Evolutionary conservation across 2,113 vertebrate species (phyloP).

Genomic region (Istiophorus platypterus): DNA sequence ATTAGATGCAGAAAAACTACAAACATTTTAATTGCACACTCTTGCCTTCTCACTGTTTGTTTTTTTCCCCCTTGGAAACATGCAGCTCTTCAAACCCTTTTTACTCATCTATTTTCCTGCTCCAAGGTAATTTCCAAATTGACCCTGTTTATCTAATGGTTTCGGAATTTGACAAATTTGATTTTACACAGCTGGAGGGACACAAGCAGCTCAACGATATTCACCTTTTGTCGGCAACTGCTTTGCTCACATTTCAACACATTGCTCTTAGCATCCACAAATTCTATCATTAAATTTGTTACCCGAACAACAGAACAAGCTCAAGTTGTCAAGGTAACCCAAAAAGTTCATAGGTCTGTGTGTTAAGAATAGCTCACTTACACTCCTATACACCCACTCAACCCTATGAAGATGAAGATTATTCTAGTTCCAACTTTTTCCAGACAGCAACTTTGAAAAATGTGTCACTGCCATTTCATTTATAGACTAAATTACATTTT

Average conservation of each 20-base stretch:
- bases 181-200: neutral
- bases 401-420: neutral
- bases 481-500: slow-evolving; percentile 7
- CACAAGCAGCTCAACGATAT: neutral
- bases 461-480: neutral
- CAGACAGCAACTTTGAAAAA: neutral
- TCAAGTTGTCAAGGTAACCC: neutral
- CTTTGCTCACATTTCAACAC: neutral
- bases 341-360: neutral
- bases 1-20: neutral
- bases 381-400: neutral
- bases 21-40: neutral
- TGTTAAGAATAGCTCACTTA: neutral
- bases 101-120: neutral
- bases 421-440: slow-evolving; percentile 6
- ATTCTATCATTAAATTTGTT: neutral
- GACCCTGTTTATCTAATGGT: neutral
- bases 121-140: neutral
- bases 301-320: neutral
- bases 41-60: neutral
- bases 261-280: neutral
- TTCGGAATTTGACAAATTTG: neutral
- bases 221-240: neutral
- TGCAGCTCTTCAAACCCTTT: slow-evolving; percentile 7
- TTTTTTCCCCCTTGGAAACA: no score